Conservation (phyloP, 2,888 invertebrate genomes). For the Thera britannica region DNA sequence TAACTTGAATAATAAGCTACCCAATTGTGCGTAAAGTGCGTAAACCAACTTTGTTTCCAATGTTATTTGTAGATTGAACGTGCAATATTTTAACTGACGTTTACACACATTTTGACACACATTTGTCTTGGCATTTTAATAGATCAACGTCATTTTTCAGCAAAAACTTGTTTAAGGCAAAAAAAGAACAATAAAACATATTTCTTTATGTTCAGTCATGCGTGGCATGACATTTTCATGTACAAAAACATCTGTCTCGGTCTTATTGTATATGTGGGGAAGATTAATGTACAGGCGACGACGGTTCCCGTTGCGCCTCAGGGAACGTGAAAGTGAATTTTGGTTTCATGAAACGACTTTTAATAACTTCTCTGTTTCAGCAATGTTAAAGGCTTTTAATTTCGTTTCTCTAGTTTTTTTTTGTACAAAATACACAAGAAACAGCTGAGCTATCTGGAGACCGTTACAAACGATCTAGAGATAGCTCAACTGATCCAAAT, state of each 20-base stretch:
- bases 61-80: no score
- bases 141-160: conserved; percentile 9
- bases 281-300: conserved; percentile 26
- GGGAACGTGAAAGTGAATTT: conserved; percentile 45
- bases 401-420: no score
- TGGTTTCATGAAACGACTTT: conserved; percentile 36
- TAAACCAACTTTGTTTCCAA: no score
- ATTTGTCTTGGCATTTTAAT: no score
- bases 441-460: no score
- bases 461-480: no score
- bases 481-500: no score
- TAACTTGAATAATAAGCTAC: not conserved
- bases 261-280: conserved; percentile 27
- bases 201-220: conserved; percentile 16
- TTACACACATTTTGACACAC: no score
- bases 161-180: conserved; percentile 3
- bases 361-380: conserved; percentile 1
- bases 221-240: conserved; percentile 28
- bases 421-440: no score
- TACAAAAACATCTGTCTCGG: conserved; percentile 26
- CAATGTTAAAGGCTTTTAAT: no score
- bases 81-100: no score
- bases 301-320: conserved; percentile 14
- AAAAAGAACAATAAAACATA: conserved; percentile 25
- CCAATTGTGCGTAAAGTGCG: not conserved